A percentile compares a stretch with the other conserved stretches of the same genome.
Conservation (phyloP, 2,797 vertebrate species). For the Cyclopterus lumpus region DNA sequence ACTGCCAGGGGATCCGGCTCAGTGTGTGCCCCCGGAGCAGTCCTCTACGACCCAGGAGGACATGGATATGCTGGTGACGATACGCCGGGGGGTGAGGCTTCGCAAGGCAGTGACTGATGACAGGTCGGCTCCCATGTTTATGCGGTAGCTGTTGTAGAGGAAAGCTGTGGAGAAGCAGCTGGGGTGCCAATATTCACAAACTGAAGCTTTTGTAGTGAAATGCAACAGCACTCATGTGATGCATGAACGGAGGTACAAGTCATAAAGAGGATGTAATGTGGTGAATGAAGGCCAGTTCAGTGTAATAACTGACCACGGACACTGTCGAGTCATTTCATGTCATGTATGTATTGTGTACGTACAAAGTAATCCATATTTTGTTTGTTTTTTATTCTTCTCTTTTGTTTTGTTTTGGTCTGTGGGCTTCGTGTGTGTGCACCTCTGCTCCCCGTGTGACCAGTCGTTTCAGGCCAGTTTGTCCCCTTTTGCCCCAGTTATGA, state of each 20-base stretch:
- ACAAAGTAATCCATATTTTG: conserved; percentile 68
- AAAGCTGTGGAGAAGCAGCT: conserved; percentile 42
- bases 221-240: conserved; percentile 63
- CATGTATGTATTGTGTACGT: conserved; percentile 71
- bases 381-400: conserved; percentile 53
- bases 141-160: conserved; percentile 82
- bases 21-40: conserved; percentile 35
- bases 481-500: conserved; percentile 38
- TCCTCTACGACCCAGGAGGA: conserved; percentile 75
- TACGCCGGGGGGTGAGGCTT: conserved; percentile 93
- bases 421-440: conserved; percentile 58
- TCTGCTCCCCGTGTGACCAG: conserved; percentile 62
- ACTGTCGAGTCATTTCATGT: conserved; percentile 58
- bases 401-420: conserved; percentile 44
- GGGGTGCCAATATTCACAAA: conserved; percentile 59
- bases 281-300: conserved; percentile 60
- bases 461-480: conserved; percentile 47
- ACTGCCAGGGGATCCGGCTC: conserved; percentile 40
- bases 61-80: conserved; percentile 93
- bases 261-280: conserved; percentile 37
- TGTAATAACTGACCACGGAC: conserved; percentile 47
- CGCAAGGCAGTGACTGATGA: conserved; percentile 94
- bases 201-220: conserved; percentile 65
- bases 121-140: conserved; percentile 92
- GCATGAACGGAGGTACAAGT: conserved; percentile 65